Percentiles rank a stretch among this genome's conserved stretches.
phyloP scores from a whole-genome alignment of 2,113 vertebrate genomes.

The Cygnus buccinator region DNA sequence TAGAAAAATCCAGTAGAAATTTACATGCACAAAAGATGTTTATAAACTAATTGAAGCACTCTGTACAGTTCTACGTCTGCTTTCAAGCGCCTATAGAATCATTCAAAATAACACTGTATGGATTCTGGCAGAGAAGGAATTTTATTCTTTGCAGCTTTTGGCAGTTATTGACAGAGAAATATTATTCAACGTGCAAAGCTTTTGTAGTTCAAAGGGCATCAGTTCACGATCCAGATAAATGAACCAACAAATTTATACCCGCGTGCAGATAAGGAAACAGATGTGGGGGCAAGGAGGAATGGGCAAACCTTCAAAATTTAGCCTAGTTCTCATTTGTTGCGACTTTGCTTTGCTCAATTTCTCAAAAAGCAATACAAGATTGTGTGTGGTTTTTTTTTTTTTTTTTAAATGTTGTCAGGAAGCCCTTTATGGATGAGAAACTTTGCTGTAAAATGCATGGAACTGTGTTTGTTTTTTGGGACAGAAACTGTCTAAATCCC shows the following conservation, averaged over 20 bases:
- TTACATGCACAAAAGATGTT: neutral
- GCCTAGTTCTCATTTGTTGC: neutral
- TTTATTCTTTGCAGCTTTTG: neutral
- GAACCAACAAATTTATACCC: neutral
- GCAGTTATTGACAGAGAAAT: neutral
- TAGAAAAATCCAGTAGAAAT: neutral
- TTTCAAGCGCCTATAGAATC: neutral
- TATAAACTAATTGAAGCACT: neutral
- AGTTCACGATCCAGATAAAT: neutral
- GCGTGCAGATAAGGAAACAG: neutral
- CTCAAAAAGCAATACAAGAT: neutral
- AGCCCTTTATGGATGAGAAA: neutral
- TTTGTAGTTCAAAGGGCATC: neutral
- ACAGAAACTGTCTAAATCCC: neutral
- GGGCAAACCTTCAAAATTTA: neutral
- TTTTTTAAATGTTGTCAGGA: neutral
- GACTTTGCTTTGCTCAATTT: neutral
- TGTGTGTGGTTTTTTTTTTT: neutral
- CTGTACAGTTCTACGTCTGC: rapidly evolving
- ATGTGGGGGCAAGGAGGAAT: neutral
- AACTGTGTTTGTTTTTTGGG: neutral
- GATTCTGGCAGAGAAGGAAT: neutral
- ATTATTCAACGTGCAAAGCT: neutral
- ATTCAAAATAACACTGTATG: neutral
- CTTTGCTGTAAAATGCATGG: rapidly evolving